These are phyloP conservation scores for Xerus rutilus DNA, from an alignment of 2,797 vertebrate genomes.

Conservation along the genomic window DNA sequence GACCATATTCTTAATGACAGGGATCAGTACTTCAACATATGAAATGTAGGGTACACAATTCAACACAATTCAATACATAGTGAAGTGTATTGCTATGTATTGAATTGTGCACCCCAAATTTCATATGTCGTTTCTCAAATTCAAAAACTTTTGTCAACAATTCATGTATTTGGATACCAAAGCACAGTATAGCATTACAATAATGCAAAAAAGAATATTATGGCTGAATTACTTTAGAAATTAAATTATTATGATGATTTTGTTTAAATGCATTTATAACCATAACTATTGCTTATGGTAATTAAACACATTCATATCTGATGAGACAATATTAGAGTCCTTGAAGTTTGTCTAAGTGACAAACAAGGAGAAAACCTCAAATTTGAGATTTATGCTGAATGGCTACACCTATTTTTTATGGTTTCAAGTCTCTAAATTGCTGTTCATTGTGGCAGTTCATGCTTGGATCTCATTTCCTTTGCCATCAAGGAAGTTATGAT, in stretches of 20 bases:
- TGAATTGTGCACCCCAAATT: too few relatives aligned
- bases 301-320: background rate
- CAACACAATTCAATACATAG: background rate
- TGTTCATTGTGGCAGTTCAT: background rate
- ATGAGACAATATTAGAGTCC: background rate
- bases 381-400: conserved; percentile 37
- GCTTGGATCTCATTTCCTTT: conserved; percentile 67
- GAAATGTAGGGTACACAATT: background rate
- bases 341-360: background rate
- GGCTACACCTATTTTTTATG: conserved; percentile 43
- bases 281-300: background rate
- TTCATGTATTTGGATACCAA: conserved; percentile 78
- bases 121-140: background rate
- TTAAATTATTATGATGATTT: background rate
- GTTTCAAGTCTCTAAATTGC: conserved; percentile 59
- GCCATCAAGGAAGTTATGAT: conserved; percentile 43
- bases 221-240: background rate
- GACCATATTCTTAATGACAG: background rate
- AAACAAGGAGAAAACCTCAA: background rate
- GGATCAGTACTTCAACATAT: background rate
- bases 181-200: conserved; percentile 74
- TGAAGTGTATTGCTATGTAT: too few relatives aligned
- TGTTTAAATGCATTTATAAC: background rate
- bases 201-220: conserved; percentile 25
- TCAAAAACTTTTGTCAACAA: background rate